These are phyloP conservation scores for Anhinga rufa DNA, from an alignment of 2,113 vertebrate species.

Conservation along the genomic window DNA sequence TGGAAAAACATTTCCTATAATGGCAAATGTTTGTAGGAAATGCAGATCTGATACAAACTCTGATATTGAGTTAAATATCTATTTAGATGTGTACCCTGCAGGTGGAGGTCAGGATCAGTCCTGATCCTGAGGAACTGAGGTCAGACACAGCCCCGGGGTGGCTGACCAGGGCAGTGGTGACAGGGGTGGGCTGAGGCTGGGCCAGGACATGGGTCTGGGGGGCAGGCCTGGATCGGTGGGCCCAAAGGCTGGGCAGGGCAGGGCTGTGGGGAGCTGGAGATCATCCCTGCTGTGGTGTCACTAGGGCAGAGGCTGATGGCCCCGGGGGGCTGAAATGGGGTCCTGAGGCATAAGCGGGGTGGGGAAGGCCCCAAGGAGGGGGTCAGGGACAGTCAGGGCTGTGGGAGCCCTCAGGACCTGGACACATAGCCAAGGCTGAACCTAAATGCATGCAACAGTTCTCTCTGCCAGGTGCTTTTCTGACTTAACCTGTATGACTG, in stretches of 20 bases:
- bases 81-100: neutral
- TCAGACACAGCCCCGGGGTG: neutral
- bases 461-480: neutral
- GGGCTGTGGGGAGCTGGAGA: neutral
- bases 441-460: neutral
- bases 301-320: neutral
- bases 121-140: neutral
- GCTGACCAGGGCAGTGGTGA: neutral
- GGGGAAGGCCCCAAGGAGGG: neutral
- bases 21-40: neutral
- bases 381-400: neutral
- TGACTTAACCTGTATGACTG: neutral
- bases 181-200: rapidly evolving
- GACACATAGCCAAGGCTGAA: neutral
- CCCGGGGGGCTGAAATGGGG: too few species aligned
- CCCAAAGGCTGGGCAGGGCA: neutral
- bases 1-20: neutral
- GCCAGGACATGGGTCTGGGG: rapidly evolving
- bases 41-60: neutral
- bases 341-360: neutral
- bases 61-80: neutral
- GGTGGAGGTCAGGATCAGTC: neutral
- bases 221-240: rapidly evolving
- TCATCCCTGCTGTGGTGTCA: too few species aligned
- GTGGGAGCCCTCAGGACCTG: neutral